Base-by-base conservation (phyloP, 2,113 vertebrate species). In the Pogonocichla stellata region DNA sequence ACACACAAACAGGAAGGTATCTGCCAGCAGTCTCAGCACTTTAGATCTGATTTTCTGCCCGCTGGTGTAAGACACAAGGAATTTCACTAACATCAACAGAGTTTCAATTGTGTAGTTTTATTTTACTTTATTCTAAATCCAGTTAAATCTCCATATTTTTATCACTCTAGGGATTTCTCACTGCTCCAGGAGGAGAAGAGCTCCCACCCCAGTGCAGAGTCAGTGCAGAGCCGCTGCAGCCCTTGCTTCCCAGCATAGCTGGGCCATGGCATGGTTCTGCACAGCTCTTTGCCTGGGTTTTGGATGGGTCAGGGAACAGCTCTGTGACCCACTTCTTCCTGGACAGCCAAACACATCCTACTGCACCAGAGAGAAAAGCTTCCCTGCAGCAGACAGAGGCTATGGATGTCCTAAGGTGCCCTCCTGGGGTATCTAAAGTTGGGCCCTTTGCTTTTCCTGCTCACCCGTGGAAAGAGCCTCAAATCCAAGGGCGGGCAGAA, bases 1-100 rank as follows among this genome's bases (percentile, higher is more conserved):
- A 84, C 93, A 97, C 93, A 97, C 88, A 96, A 97, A 96, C 95
- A 95, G 90, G 88, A 94, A 78, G 79, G 80, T 91, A 94, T 66
- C 80, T 81, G 69, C 92, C 88, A 93, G 92, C 88, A 94, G 86
- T 75, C 86, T 88, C 85, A 88, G 65, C 82, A 83, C 77, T 95
- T 91, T 6, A 74, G 60, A 60, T 83, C 71, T 71, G 92, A 86
- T 93, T 88, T 86, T 86, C 79, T 86, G 53, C 80, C 92, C 0
- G 5, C 43, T 88, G 61, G 72, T 96, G 65, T 94, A 86, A 96
- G 92, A 88, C 82, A 67, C 3, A 8, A 89, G 65, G 86, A 93
- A 95, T 93, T 87, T 85, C 73, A 74, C 64, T 83, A 53, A 66
- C 58, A 83, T 81, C 57, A 74, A 80, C 45, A 60, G 40, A 77